Percentiles rank a stretch among this genome's conserved stretches.
Conservation (phyloP, 1,140 invertebrate genomes). For the Aphaenogaster rudis region DNA sequence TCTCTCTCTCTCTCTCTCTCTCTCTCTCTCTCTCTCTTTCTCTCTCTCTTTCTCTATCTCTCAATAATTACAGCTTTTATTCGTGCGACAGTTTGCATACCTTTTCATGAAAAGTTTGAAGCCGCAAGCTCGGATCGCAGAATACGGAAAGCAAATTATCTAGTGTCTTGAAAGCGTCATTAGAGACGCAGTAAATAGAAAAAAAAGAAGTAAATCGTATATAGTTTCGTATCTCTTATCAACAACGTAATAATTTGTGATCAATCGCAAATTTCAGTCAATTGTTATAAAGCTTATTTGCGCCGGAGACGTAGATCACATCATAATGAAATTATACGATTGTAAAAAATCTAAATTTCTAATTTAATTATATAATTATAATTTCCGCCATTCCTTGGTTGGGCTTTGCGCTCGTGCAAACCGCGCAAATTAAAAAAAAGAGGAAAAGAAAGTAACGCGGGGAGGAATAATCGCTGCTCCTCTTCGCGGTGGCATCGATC, state of each 20-base stretch:
- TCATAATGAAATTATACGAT: background rate
- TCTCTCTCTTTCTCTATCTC: background rate
- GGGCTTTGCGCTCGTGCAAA: slow-evolving; percentile 36
- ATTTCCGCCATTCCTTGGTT: background rate
- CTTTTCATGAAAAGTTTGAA: background rate
- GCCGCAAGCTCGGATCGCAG: background rate
- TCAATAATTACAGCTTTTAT: slow-evolving; percentile 26
- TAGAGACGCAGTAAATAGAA: background rate
- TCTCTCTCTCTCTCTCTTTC: background rate
- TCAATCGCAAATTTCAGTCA: background rate
- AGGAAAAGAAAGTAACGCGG: background rate
- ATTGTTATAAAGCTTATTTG: background rate
- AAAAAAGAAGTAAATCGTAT: background rate
- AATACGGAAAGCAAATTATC: slow-evolving; percentile 10
- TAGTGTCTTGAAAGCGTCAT: background rate
- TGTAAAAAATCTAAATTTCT: background rate
- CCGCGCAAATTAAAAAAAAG: slow-evolving; percentile 19
- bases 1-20: background rate
- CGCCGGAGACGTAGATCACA: background rate
- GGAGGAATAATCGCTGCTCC: slow-evolving; percentile 36
- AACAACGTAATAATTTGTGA: background rate
- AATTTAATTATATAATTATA: slow-evolving; percentile 8
- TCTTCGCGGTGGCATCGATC: slow-evolving; percentile 34
- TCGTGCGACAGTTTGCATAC: slow-evolving; percentile 24
- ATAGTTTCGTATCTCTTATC: background rate